Conservation (phyloP, 2,888 invertebrate genomes). For the Achlya flavicornis region DNA sequence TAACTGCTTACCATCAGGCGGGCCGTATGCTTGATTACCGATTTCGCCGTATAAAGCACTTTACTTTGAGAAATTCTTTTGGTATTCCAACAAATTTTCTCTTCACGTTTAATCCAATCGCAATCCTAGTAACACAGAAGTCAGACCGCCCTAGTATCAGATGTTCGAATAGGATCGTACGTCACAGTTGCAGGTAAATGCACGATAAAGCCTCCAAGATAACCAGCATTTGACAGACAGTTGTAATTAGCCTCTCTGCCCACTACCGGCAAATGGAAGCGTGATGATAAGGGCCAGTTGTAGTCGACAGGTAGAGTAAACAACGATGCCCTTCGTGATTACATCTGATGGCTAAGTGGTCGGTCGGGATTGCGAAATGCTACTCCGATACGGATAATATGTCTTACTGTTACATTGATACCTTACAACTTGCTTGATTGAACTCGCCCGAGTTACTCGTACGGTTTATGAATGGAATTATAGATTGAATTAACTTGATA, state of each 20-base stretch:
- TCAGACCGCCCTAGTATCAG: constrained; percentile 33
- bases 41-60: too few species aligned
- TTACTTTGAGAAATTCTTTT: too few species aligned
- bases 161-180: constrained; percentile 45
- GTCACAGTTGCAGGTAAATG: constrained; percentile 55
- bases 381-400: constrained; percentile 33
- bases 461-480: constrained; percentile 8
- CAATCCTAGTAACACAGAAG: not conserved
- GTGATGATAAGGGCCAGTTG: constrained; percentile 52
- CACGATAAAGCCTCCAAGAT: constrained; percentile 66
- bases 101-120: not conserved
- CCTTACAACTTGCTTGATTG: constrained; percentile 12
- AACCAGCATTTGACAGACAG: constrained; percentile 70
- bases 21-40: too few species aligned
- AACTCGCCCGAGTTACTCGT: constrained; percentile 5
- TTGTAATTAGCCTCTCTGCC: constrained; percentile 71
- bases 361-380: constrained; percentile 61
- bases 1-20: too few species aligned
- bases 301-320: constrained; percentile 51
- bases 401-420: constrained; percentile 28
- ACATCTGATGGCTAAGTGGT: constrained; percentile 56
- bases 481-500: constrained; percentile 10
- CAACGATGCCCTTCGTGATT: constrained; percentile 73
- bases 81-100: too few species aligned
- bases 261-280: constrained; percentile 62